Percentiles rank a stretch among this genome's conserved stretches.
Conservation (phyloP, 2,113 vertebrate species). For the Myotis lucifugus region DNA sequence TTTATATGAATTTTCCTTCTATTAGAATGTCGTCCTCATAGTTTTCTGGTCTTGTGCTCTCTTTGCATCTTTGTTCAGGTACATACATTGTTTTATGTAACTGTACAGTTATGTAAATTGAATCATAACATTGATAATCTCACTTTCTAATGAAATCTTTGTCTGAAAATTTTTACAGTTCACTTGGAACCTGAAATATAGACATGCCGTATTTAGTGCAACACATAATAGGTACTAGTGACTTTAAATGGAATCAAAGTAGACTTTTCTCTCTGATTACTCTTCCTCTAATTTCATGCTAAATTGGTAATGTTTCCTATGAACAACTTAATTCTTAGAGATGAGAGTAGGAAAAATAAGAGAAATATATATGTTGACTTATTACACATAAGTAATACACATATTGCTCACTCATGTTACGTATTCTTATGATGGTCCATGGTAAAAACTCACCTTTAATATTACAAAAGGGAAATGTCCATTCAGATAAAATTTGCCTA, state of each 20-base stretch:
- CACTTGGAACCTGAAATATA: not conserved
- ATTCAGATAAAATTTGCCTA: constrained; percentile 42
- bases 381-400: not conserved
- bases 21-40: not conserved
- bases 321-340: constrained; percentile 7
- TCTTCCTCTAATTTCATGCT: not conserved
- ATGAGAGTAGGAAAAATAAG: constrained; percentile 10
- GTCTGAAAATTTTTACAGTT: not conserved
- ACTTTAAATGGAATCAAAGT: constrained; percentile 11
- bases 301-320: not conserved
- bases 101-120: not conserved
- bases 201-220: not conserved
- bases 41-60: not conserved
- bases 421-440: not conserved
- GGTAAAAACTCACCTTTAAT: not conserved
- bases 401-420: not conserved
- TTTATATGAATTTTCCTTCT: not conserved
- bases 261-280: constrained; percentile 13
- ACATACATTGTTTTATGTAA: not conserved
- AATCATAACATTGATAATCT: constrained; percentile 7
- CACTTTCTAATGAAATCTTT: constrained; percentile 11
- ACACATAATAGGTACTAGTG: not conserved
- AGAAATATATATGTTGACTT: not conserved
- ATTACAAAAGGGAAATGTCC: not conserved
- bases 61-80: not conserved